Evolutionary conservation across 2,888 invertebrate genomes (phyloP), one percentile per base, ranked within the genome.

Genomic region (Polydrusus cervinus): DNA sequence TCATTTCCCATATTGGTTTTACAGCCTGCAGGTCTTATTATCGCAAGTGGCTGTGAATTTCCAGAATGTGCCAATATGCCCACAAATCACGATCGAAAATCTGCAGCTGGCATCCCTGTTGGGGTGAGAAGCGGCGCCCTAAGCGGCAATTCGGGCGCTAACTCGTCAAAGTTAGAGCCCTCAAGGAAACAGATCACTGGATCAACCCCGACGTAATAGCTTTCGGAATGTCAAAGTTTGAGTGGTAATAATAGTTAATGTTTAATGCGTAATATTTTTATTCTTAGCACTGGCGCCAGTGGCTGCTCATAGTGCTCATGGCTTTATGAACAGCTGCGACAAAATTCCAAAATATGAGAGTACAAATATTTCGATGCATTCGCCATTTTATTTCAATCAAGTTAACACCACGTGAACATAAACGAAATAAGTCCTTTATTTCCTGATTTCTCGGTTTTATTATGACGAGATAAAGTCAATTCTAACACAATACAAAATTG

Each of bases 61-160:
- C 38, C 38, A 60, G 57, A 60, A 60, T 18, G 57, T 60, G 57
- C 38, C 57, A 60, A 60, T 60, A 38, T 60, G 16, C 34, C 38
- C 57, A 60, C 57, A 60, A 60, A 60, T 60, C 57, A 60, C 18
- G 38, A 60, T 60, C 34, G 57, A 60, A 60, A 60, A 60, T 60
- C 57, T 38, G 57, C 57, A 60, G 57, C 57, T 60, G 57, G 57
- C 57, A 60, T 60, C 16, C 38, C 38, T 38, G 14, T 60, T 60
- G 13, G 57, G 38, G 57, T 40, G 57, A 60, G 34, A 60, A 60
- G 38, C 57, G 38, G 57, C 18, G 57, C 57, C 38, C 57, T 60
- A 38, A 60, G 57, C 57, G 57, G 38, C 57, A 38, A 60, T 60
- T 60, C 34, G 18, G 38, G 38, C 38, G 57, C 38, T 60, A 60